phyloP scores from a whole-genome alignment of 1,140 invertebrate species.

The Episyrphus balteatus region DNA sequence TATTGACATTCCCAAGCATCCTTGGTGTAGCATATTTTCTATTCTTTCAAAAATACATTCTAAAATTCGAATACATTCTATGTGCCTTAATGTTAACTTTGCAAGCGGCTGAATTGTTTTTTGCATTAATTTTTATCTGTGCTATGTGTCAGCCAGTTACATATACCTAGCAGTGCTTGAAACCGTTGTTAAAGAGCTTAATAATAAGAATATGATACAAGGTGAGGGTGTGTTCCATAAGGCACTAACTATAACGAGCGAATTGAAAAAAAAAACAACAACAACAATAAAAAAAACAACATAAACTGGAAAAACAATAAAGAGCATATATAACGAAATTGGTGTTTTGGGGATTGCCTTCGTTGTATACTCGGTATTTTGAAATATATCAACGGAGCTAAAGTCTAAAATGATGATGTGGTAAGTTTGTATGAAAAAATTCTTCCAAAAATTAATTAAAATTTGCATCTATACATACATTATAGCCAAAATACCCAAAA shows the following conservation, averaged over 20 bases:
- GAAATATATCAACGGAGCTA: no score
- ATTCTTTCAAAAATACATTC: conserved; percentile 70
- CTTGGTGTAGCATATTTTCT: conserved; percentile 73
- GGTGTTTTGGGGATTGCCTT: background rate
- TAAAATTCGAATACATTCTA: conserved; percentile 75
- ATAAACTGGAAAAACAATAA: background rate
- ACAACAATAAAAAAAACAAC: background rate
- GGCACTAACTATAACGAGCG: background rate
- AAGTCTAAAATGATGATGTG: no score
- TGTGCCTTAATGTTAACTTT: conserved; percentile 74
- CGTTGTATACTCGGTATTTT: no score
- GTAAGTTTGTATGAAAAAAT: no score
- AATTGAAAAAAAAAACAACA: no score
- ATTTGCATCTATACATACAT: no score
- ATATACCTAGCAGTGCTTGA: conserved; percentile 37
- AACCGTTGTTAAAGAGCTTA: background rate
- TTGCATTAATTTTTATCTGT: conserved; percentile 62
- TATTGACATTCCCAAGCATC: conserved; percentile 70
- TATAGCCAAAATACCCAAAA: no score
- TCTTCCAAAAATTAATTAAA: no score
- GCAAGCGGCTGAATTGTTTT: conserved; percentile 63
- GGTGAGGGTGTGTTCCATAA: background rate
- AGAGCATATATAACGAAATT: background rate
- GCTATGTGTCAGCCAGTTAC: conserved; percentile 56
- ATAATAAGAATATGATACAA: background rate